Evolutionary conservation across 35 echinoderm and acorn worm species (phyloP).

Genomic region (Lytechinus pictus): DNA sequence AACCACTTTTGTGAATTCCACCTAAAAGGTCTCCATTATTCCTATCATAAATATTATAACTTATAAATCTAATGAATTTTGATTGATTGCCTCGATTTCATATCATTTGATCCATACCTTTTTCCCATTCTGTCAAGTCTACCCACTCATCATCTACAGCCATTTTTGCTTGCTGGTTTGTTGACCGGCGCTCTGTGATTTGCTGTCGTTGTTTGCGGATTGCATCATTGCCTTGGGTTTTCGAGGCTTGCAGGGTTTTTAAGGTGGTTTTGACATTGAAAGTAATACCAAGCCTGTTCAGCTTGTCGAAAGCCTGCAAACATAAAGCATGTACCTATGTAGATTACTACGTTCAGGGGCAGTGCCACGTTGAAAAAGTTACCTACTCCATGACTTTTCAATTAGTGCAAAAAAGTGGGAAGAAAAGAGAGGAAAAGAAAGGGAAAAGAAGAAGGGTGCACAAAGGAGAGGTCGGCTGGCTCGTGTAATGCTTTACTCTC

Average conservation of each 20-base stretch:
- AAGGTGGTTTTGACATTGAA: not conserved
- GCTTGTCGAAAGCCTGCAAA: not conserved
- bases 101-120: not conserved
- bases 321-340: not conserved
- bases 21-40: not conserved
- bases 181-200: not conserved
- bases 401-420: too few relatives aligned
- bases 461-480: too few relatives aligned
- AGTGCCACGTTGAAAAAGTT: too few relatives aligned
- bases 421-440: too few relatives aligned
- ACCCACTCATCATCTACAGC: not conserved
- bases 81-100: not conserved
- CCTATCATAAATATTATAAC: not conserved
- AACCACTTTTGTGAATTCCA: too few relatives aligned
- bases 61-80: not conserved
- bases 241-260: not conserved
- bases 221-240: not conserved
- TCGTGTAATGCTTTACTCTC: too few relatives aligned
- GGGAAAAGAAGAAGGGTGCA: too few relatives aligned
- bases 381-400: too few relatives aligned
- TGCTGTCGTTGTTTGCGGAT: not conserved
- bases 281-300: not conserved
- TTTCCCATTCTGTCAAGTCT: not conserved
- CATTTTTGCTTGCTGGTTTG: not conserved
- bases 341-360: too few relatives aligned